Conservation (phyloP, 2,888 invertebrate species). For the Drosophila parthenogenetica region DNA sequence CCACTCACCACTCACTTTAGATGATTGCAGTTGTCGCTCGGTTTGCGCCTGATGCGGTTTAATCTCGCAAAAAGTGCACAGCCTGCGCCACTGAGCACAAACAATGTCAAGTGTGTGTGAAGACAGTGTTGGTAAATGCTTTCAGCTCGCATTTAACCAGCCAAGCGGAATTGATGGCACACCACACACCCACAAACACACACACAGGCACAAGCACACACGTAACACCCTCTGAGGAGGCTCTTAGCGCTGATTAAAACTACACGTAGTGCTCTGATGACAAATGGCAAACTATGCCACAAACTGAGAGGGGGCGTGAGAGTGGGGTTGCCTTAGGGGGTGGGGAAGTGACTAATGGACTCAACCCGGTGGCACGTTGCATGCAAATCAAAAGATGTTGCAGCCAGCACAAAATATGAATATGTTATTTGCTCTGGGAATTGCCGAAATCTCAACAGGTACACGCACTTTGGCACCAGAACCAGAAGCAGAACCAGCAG, state of each 20-base stretch:
- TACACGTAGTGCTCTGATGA: conserved; percentile 40
- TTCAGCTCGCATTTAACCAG: conserved; percentile 53
- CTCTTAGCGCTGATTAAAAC: conserved; percentile 75
- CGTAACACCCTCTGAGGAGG: conserved; percentile 20
- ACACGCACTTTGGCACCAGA: conserved; percentile 78
- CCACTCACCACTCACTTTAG: conserved; percentile 59
- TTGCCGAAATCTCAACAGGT: conserved; percentile 83
- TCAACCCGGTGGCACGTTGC: conserved; percentile 8
- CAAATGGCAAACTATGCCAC: conserved; percentile 39
- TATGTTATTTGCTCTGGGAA: conserved; percentile 83
- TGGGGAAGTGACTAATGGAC: not conserved
- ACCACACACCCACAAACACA: not conserved
- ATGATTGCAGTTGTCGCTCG: conserved; percentile 59
- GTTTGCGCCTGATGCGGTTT: conserved; percentile 32
- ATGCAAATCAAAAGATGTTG: conserved; percentile 55
- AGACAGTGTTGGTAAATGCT: conserved; percentile 71
- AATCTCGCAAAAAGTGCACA: conserved; percentile 69
- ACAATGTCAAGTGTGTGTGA: conserved; percentile 54
- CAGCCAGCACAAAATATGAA: conserved; percentile 74
- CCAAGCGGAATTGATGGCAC: conserved; percentile 59
- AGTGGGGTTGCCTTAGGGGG: not conserved
- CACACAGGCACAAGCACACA: too few relatives aligned
- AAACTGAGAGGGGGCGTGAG: not conserved
- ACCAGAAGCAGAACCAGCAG: conserved; percentile 7
- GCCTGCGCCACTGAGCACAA: conserved; percentile 61